phyloP scores from a whole-genome alignment of 2,888 invertebrate species.

The Rotaria socialis region DNA sequence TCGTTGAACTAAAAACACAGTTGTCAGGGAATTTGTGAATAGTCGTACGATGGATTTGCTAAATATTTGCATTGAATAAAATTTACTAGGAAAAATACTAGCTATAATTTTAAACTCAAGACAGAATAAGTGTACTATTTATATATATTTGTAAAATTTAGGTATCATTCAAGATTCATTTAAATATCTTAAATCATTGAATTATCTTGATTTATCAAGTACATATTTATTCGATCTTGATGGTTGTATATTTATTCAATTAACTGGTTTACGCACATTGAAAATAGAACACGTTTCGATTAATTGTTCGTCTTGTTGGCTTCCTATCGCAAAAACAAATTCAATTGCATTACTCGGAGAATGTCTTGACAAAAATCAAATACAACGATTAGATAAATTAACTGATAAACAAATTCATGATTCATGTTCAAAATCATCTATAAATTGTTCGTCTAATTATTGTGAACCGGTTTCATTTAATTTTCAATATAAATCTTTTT shows the following conservation, averaged over 20 bases:
- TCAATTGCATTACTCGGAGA: background rate
- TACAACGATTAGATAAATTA: background rate
- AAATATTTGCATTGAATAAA: too few relatives aligned
- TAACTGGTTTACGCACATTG: background rate
- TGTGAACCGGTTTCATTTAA: conserved; percentile 10
- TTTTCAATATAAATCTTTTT: background rate
- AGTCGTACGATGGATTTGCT: too few relatives aligned
- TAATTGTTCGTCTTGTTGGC: conserved; percentile 25
- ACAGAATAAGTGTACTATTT: too few relatives aligned
- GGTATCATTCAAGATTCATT: conserved; percentile 29
- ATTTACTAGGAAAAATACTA: too few relatives aligned
- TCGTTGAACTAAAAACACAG: too few relatives aligned
- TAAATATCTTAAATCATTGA: background rate
- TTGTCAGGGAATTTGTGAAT: too few relatives aligned
- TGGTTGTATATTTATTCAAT: conserved; percentile 16
- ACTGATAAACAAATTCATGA: background rate
- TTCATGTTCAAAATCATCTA: background rate
- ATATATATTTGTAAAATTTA: background rate
- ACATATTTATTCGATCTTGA: conserved; percentile 22
- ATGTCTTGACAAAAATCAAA: background rate
- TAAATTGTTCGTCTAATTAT: background rate
- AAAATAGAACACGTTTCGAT: conserved; percentile 17
- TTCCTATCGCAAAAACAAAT: background rate
- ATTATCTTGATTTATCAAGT: conserved; percentile 30
- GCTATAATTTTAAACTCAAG: too few relatives aligned